Evolutionary conservation across 2,113 vertebrate genomes (phyloP).

Genomic region (Cairina moschata): DNA sequence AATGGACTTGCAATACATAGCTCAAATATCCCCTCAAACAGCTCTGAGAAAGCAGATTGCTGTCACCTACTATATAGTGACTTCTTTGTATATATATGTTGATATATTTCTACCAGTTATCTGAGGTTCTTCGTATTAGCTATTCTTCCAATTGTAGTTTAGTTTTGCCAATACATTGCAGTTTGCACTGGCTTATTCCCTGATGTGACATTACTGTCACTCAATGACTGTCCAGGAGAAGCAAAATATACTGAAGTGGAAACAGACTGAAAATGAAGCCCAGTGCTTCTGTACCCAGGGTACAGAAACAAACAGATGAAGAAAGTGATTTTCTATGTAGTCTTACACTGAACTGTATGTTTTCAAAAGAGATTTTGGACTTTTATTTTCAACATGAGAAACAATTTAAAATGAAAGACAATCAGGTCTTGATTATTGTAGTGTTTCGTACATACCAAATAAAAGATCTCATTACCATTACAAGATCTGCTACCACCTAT

Average conservation of each 20-base stretch:
- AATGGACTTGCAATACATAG: fast-evolving
- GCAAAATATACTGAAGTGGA: neutral
- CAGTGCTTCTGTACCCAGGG: neutral
- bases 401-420: neutral
- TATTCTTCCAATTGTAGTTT: neutral
- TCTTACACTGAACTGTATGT: neutral
- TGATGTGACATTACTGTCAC: neutral
- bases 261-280: neutral
- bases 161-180: neutral
- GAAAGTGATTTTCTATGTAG: neutral
- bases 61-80: neutral
- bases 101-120: neutral
- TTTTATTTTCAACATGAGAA: neutral
- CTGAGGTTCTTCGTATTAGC: neutral
- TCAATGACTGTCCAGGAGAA: neutral
- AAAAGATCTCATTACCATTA: neutral
- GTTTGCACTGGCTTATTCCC: neutral
- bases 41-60: neutral
- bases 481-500: neutral
- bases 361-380: neutral
- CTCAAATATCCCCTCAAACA: neutral
- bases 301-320: neutral
- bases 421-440: neutral
- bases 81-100: neutral
- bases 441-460: neutral